phyloP scores from a whole-genome alignment of 2,113 vertebrate genomes.

The Phalacrocorax brasilianus region DNA sequence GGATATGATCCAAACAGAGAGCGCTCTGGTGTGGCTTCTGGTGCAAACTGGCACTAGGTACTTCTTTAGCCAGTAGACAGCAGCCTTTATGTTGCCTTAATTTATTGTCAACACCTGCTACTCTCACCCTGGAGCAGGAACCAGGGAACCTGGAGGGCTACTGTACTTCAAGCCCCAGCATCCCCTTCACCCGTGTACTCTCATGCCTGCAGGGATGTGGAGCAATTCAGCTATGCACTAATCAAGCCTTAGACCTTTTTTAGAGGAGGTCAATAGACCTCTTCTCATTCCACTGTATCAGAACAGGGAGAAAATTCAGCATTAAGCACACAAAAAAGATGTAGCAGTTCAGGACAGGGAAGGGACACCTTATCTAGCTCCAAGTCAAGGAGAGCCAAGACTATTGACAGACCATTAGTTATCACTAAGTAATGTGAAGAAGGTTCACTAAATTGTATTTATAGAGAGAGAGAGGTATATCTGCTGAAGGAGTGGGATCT shows the following conservation, averaged over 20 bases:
- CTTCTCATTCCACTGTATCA: background rate
- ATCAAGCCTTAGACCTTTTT: rapidly evolving
- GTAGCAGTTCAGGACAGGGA: background rate
- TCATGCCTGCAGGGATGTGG: background rate
- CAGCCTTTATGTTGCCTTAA: background rate
- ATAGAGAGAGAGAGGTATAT: background rate
- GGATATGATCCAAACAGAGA: background rate
- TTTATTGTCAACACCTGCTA: background rate
- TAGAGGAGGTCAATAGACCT: background rate
- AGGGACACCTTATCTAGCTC: background rate
- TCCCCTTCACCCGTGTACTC: background rate
- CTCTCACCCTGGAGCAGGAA: background rate
- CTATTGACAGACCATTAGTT: background rate
- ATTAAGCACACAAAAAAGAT: background rate
- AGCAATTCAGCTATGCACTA: background rate
- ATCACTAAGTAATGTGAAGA: background rate
- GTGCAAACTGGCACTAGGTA: no score
- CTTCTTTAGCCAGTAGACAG: background rate
- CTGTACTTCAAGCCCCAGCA: background rate
- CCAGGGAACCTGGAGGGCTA: background rate
- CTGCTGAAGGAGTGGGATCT: background rate
- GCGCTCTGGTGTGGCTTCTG: background rate
- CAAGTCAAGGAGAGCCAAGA: background rate
- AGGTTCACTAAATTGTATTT: background rate
- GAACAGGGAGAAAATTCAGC: background rate